Conservation (phyloP, 2,113 vertebrate species). For the Amia ocellicauda region DNA sequence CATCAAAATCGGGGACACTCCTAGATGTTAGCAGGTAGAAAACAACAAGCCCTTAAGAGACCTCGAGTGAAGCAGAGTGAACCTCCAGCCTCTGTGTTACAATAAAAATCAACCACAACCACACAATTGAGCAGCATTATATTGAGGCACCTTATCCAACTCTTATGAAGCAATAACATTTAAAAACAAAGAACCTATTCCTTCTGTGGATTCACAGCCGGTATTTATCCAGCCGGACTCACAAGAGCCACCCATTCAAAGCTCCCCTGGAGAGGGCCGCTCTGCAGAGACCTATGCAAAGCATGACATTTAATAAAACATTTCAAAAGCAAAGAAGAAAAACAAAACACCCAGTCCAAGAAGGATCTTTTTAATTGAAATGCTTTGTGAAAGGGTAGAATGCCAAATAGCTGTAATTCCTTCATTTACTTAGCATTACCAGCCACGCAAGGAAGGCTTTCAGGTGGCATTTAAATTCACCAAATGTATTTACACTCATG, state of each 20-base stretch:
- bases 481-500: neutral
- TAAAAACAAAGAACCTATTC: neutral
- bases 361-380: constrained; percentile 21
- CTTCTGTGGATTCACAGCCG: neutral
- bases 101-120: too few species aligned
- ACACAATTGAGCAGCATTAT: neutral
- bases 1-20: too few species aligned
- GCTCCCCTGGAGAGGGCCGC: constrained; percentile 8
- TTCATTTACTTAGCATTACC: neutral
- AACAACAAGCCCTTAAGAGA: too few species aligned
- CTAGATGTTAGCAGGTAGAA: too few species aligned
- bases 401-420: neutral
- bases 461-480: constrained; percentile 18
- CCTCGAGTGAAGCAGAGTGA: too few species aligned
- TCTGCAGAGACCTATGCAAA: constrained; percentile 49
- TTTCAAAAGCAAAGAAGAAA: constrained; percentile 43
- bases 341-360: constrained; percentile 39
- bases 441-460: neutral
- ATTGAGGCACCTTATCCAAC: neutral
- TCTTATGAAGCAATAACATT: neutral
- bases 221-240: too few species aligned
- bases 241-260: neutral
- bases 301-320: constrained; percentile 59
- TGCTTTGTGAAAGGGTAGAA: neutral
- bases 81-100: too few species aligned